Percentiles rank a stretch among this genome's conserved stretches.
These are phyloP conservation scores for Phalacrocorax brasilianus DNA, from an alignment of 2,113 vertebrate genomes.

Conservation along the genomic window DNA sequence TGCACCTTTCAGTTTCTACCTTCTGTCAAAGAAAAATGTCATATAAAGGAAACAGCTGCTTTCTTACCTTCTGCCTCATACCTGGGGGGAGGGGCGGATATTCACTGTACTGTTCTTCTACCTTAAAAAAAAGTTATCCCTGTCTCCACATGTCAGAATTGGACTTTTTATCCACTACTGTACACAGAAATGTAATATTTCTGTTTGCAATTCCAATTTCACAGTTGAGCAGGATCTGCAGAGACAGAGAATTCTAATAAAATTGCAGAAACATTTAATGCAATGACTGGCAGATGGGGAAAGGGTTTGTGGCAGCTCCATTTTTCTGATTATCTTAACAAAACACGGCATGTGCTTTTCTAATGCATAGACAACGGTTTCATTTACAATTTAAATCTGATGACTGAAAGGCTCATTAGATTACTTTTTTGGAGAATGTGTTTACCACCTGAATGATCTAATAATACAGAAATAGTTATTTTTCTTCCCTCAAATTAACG, in stretches of 20 bases:
- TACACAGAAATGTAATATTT: conserved; percentile 78
- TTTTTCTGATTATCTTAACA: conserved; percentile 83
- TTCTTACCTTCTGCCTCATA: not conserved
- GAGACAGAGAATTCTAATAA: conserved; percentile 80
- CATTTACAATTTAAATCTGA: conserved; percentile 72
- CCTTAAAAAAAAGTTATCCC: not conserved
- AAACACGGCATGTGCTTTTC: conserved; percentile 72
- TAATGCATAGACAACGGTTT: conserved; percentile 56
- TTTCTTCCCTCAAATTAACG: conserved; percentile 44
- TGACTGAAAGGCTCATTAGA: conserved; percentile 62
- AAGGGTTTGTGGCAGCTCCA: conserved; percentile 70
- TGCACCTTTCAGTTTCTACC: not conserved
- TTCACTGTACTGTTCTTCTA: not conserved
- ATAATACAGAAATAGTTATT: conserved; percentile 23
- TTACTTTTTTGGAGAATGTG: not conserved
- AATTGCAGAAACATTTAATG: conserved; percentile 77
- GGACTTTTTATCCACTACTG: conserved; percentile 67
- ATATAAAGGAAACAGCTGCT: not conserved
- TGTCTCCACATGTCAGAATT: conserved; percentile 63
- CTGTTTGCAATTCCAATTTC: conserved; percentile 85
- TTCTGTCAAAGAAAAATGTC: not conserved
- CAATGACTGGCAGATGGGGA: conserved; percentile 78
- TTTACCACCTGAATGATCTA: conserved; percentile 59
- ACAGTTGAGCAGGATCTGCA: conserved; percentile 80
- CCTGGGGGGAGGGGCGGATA: not conserved